Evolutionary conservation across 2,888 invertebrate species (phyloP), one percentile per base, ranked within the genome.

Genomic region (Sceliomorpha sp.): DNA sequence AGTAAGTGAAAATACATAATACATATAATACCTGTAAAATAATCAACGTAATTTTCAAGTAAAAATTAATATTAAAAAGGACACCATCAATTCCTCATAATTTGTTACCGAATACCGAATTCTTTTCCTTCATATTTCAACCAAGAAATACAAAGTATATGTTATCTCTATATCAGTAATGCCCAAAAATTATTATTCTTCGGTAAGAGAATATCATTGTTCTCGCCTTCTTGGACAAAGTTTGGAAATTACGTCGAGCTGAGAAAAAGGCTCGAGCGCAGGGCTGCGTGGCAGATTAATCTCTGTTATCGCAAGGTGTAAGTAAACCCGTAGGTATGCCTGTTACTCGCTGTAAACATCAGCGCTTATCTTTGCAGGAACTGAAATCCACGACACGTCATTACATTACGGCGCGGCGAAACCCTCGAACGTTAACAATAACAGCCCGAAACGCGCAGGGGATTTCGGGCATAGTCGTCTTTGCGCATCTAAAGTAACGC

Each of bases 281-380:
- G 48, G 31, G 34, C 34, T 45, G 39, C 53, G 59, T n/a, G 69
- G 45, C 55, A 48, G 37, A 75, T 76, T 77, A 76, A 77, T 79
- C 74, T 69, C 31, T 47, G 69, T 67, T 74, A 76, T 78, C 74
- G 60, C 66, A 29, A 64, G 51, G 44, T 47, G 72, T 36, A 66
- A 66, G n/a, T n/a, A n/a, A 47, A 31, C 73, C 74, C 75, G 73
- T 68, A 63, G 71, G 58, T 66, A 74, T 72, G 73, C 74, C 73
- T 77, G 78, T 76, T 73, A 70, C 73, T 60, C 59, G 74, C 58
- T 80, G 79, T 78, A 78, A 81, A 80, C 75, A 78, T 77, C 70
- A 73, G 44, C 45, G 56, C 78, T 79, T 81, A 80, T 80, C 80
- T 78, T 64, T 62, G 67, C 74, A 72, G 72, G 73, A 81, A 79